phyloP scores from a whole-genome alignment of 2,888 invertebrate species.

The Tenthredo livida region DNA sequence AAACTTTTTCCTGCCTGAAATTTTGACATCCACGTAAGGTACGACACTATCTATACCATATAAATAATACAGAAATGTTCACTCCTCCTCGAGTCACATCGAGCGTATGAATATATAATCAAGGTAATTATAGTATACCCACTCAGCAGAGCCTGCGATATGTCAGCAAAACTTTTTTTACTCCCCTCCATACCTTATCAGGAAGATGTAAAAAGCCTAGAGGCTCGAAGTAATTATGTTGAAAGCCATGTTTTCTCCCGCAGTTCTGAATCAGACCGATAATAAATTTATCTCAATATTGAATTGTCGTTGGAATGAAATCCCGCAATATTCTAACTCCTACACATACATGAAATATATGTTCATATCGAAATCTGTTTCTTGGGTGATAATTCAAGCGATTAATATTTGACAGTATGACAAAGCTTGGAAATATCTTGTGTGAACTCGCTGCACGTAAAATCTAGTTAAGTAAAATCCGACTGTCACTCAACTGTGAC shows the following conservation, averaged over 20 bases:
- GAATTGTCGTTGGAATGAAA: background rate
- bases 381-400: background rate
- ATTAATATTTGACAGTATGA: background rate
- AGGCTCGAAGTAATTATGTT: background rate
- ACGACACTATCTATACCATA: background rate
- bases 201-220: background rate
- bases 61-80: background rate
- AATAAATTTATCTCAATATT: background rate
- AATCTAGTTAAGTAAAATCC: conserved; percentile 73
- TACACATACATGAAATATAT: conserved; percentile 2
- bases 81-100: background rate
- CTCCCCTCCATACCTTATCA: background rate
- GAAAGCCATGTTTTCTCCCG: background rate
- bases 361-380: background rate
- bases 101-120: background rate
- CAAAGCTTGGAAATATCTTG: background rate
- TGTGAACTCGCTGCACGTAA: conserved; percentile 62
- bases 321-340: background rate
- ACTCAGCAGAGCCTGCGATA: background rate
- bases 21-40: background rate
- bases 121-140: conserved; percentile 15
- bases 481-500: conserved; percentile 77
- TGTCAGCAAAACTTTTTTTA: conserved; percentile 23
- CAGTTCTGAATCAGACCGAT: background rate
- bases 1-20: background rate